phyloP scores from a whole-genome alignment of 1,140 invertebrate genomes.

The Sipha flava region DNA sequence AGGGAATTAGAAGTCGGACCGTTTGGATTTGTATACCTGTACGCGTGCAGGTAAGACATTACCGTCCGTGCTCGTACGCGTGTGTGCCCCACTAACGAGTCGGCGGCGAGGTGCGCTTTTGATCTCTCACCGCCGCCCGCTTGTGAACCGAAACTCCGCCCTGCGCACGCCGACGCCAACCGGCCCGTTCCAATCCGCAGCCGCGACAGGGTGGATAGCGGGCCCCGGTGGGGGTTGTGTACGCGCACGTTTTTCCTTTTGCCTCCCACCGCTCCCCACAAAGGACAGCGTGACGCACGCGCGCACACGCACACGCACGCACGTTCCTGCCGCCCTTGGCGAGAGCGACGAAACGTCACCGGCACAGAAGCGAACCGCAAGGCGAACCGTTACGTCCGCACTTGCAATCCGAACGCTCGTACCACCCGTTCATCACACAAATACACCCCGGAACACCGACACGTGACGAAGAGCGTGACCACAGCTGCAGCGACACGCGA shows the following conservation, averaged over 20 bases:
- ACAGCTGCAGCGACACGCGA: no score
- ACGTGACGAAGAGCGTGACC: no score
- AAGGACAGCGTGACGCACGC: not conserved
- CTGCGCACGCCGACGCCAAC: not conserved
- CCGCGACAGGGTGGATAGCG: not conserved
- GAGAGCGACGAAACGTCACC: not conserved
- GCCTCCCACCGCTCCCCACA: not conserved
- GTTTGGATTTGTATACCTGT: not conserved
- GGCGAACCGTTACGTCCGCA: not conserved
- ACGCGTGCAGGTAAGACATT: not conserved
- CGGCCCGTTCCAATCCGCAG: not conserved
- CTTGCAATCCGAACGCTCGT: no score
- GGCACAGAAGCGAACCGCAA: not conserved
- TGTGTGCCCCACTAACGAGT: no score
- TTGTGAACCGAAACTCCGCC: not conserved
- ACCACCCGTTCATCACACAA: no score
- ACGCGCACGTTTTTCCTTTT: not conserved
- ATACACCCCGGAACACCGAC: no score
- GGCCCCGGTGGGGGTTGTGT: not conserved
- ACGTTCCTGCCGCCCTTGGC: no score
- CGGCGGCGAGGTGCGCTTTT: not conserved
- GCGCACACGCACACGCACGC: not conserved
- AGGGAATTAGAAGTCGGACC: not conserved
- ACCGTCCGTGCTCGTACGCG: not conserved
- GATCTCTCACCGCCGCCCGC: not conserved